phyloP scores from a whole-genome alignment of 1,140 invertebrate species.

The Lordiphosa clarofinis region DNA sequence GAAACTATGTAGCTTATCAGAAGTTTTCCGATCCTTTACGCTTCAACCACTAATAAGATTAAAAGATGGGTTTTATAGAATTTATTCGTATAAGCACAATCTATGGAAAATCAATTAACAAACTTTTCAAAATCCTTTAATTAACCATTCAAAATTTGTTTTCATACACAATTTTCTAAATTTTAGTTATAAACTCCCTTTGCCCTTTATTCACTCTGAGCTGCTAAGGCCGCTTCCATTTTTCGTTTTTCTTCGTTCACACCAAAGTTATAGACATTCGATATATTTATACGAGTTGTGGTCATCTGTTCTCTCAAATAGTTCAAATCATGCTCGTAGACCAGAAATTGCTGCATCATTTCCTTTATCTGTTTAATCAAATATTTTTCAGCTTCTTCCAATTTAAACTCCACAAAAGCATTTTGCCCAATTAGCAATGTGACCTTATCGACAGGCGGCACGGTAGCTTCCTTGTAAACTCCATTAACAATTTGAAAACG shows the following conservation, averaged over 20 bases:
- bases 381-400: conserved; percentile 15
- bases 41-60: too few relatives aligned
- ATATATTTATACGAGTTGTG: conserved; percentile 14
- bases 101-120: too few relatives aligned
- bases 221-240: background rate
- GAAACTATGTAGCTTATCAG: too few relatives aligned
- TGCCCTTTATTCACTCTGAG: too few relatives aligned
- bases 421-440: conserved; percentile 9
- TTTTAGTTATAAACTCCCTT: too few relatives aligned
- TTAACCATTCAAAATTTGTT: too few relatives aligned
- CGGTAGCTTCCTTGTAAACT: conserved; percentile 6
- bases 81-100: too few relatives aligned
- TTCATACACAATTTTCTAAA: too few relatives aligned
- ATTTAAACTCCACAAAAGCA: conserved; percentile 16
- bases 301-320: conserved; percentile 29
- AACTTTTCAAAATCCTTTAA: too few relatives aligned
- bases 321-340: conserved; percentile 24
- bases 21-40: too few relatives aligned
- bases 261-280: conserved; percentile 4
- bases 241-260: background rate
- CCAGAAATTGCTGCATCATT: conserved; percentile 9
- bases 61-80: too few relatives aligned
- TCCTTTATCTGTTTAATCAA: conserved; percentile 8
- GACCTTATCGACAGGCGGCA: conserved; percentile 19
- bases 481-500: conserved; percentile 7